Conservation (phyloP, 2,888 invertebrate genomes). For the Tineola bisselliella region DNA sequence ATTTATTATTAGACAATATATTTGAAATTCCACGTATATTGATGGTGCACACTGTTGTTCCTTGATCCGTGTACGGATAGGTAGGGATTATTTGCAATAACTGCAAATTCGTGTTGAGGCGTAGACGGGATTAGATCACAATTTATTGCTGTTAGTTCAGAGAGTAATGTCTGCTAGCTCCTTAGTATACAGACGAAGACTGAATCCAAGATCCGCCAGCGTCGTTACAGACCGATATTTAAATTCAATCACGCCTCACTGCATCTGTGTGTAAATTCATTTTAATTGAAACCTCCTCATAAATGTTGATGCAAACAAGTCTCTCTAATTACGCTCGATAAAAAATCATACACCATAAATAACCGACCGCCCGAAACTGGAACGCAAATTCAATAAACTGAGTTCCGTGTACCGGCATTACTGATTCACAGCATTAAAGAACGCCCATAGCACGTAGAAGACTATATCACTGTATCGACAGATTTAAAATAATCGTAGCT, state of each 20-base stretch:
- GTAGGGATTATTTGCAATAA: conserved; percentile 26
- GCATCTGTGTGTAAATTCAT: neutral
- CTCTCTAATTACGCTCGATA: neutral
- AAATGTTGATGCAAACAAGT: neutral
- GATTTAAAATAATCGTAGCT: conserved; percentile 5
- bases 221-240: neutral
- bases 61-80: neutral
- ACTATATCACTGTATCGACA: conserved; percentile 3
- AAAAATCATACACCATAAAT: neutral
- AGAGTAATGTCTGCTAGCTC: conserved; percentile 11
- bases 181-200: neutral
- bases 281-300: neutral
- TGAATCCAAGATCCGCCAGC: neutral
- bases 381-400: conserved; percentile 6
- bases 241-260: neutral
- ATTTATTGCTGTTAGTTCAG: conserved; percentile 13
- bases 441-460: neutral
- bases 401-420: conserved; percentile 5
- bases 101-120: conserved; percentile 25
- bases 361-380: neutral
- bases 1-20: neutral
- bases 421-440: neutral
- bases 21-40: neutral
- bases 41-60: neutral
- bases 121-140: conserved; percentile 21